Conservation (phyloP, 2,888 invertebrate species). For the Mactromeris polynyma region DNA sequence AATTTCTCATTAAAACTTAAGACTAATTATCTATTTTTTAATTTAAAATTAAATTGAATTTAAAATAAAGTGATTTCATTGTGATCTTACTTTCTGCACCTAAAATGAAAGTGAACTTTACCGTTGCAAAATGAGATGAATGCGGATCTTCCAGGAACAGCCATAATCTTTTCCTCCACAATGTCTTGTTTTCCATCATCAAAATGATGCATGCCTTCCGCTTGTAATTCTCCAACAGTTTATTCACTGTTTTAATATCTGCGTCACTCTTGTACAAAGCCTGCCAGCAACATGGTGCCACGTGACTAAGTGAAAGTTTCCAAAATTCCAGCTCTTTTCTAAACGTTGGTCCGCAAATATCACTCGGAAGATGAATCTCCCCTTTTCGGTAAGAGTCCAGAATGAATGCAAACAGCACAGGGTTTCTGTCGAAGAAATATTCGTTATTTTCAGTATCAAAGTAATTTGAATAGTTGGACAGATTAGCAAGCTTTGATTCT, state of each 20-base stretch:
- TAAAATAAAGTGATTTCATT: too few species aligned
- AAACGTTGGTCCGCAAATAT: slow-evolving; percentile 46
- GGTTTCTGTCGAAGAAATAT: slow-evolving; percentile 61
- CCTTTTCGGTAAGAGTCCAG: slow-evolving; percentile 49
- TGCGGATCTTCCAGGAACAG: slow-evolving; percentile 35
- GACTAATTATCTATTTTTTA: too few species aligned
- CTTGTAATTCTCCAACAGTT: slow-evolving; percentile 1
- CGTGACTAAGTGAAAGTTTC: slow-evolving; percentile 36
- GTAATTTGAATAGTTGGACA: slow-evolving; percentile 6
- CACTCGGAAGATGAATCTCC: slow-evolving; percentile 51
- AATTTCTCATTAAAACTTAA: too few species aligned
- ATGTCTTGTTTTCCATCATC: background rate
- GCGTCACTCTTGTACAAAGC: slow-evolving; percentile 38
- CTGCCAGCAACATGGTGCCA: slow-evolving; percentile 58
- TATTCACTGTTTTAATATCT: slow-evolving; percentile 17
- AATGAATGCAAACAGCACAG: slow-evolving; percentile 45
- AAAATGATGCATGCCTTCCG: slow-evolving; percentile 1
- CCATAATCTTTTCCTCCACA: background rate
- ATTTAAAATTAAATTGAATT: too few species aligned
- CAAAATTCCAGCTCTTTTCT: slow-evolving; percentile 56
- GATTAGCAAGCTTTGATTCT: slow-evolving; percentile 38
- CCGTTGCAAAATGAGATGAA: slow-evolving; percentile 27
- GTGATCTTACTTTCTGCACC: too few species aligned
- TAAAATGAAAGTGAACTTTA: background rate
- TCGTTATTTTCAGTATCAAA: background rate